Evolutionary conservation across 2,888 invertebrate species (phyloP).

Genomic region (Lithophane semibrunnea): DNA sequence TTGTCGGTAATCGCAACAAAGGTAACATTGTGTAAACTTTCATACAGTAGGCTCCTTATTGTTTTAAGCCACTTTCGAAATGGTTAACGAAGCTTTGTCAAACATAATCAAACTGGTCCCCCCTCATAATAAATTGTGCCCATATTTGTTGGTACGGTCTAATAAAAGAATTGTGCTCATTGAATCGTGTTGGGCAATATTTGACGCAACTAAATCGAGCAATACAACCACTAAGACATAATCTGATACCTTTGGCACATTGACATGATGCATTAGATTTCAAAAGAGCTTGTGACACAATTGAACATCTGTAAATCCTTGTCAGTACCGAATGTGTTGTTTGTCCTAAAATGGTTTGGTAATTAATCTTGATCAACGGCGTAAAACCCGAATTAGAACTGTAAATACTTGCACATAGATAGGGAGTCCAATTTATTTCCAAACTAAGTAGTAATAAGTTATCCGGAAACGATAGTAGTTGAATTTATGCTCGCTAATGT

Average conservation of each 20-base stretch:
- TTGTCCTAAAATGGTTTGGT: conserved; percentile 39
- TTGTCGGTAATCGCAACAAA: conserved; percentile 35
- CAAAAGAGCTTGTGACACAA: conserved; percentile 58
- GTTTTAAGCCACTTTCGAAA: conserved; percentile 72
- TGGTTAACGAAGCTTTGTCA: conserved; percentile 73
- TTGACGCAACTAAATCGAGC: conserved; percentile 71
- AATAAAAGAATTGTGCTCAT: conserved; percentile 64
- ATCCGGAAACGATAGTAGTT: not conserved
- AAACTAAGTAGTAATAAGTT: conserved; percentile 18
- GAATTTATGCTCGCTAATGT: conserved; percentile 24
- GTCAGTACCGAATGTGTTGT: conserved; percentile 29
- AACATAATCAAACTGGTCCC: conserved; percentile 74
- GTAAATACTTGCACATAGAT: conserved; percentile 7
- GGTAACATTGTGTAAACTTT: conserved; percentile 38
- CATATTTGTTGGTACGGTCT: conserved; percentile 74
- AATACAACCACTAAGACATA: conserved; percentile 56
- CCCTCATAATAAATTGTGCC: conserved; percentile 78
- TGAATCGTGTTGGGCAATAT: conserved; percentile 67
- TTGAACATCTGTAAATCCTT: conserved; percentile 58
- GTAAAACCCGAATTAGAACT: conserved; percentile 12
- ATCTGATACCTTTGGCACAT: conserved; percentile 56
- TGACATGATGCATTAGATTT: conserved; percentile 57
- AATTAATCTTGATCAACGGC: conserved; percentile 42
- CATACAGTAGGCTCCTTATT: conserved; percentile 35
- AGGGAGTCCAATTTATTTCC: conserved; percentile 21